phyloP scores from a whole-genome alignment of 1,140 invertebrate genomes.

The Bursaphelenchus mucronatus region DNA sequence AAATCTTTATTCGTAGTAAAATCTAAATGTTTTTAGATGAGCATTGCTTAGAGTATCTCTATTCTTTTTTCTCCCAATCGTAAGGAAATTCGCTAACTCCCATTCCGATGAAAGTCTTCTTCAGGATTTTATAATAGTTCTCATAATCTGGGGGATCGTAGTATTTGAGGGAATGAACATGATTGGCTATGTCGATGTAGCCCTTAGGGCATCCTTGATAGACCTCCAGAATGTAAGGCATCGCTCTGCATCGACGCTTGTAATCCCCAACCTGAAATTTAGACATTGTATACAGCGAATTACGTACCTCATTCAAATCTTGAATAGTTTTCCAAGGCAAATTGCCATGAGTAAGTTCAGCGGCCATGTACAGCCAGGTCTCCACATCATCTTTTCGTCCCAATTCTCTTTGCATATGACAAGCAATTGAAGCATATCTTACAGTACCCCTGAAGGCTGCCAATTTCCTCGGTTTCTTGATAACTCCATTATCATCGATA shows the following conservation, averaged over 20 bases:
- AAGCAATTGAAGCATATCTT: constrained; percentile 31
- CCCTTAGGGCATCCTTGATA: constrained; percentile 49
- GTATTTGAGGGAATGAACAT: constrained; percentile 42
- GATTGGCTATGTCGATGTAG: constrained; percentile 41
- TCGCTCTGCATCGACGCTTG: constrained; percentile 29
- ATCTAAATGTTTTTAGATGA: too few relatives aligned
- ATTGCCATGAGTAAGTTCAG: constrained; percentile 33
- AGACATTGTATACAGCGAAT: background rate
- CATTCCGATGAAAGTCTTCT: constrained; percentile 26
- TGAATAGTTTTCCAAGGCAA: constrained; percentile 34
- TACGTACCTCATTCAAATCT: constrained; percentile 16
- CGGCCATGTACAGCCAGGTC: constrained; percentile 31
- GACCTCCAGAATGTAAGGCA: constrained; percentile 31
- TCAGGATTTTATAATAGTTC: constrained; percentile 40
- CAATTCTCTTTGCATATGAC: constrained; percentile 28
- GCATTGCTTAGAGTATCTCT: too few relatives aligned
- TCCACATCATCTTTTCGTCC: constrained; percentile 36
- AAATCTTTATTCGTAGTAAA: too few relatives aligned
- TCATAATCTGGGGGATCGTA: constrained; percentile 48
- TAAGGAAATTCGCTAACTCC: constrained; percentile 27
- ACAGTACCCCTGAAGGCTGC: constrained; percentile 26
- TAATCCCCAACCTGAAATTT: constrained; percentile 29
- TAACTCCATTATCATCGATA: constrained; percentile 25
- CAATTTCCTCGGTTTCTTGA: constrained; percentile 16
- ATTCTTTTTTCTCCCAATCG: constrained; percentile 26